Base-by-base conservation (phyloP, 2,888 invertebrate species). In the Bruchidius siliquastri region DNA sequence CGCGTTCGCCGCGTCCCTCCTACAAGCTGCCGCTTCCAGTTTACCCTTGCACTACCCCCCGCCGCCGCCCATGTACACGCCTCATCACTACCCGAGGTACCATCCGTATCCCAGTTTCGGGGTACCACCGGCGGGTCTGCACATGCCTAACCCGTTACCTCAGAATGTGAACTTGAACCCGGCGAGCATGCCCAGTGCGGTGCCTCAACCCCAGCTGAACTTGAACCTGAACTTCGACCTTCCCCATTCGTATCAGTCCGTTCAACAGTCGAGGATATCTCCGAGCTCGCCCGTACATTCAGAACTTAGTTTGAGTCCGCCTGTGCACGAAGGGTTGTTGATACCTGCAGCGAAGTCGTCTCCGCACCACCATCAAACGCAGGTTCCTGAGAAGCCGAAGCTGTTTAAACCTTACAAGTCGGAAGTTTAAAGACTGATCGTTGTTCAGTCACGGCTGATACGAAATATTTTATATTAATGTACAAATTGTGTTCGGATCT, bases 1-100 rank as follows among this genome's bases (percentile, higher is more conserved):
- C 0, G 93, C 96, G 0, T 92, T 98, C 81, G 97, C 97, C 4
- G 97, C 97, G 0, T 94, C 97, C 66, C 90, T 98, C 10, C 90
- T 97, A 0, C 97, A 97, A 83, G 97, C 97, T 0, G 95, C 96
- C 0, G 94, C 94, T 8, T 93, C 91, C 84, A 84, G 88, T 73
- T 87, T 90, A 86, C 82, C 92, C 88, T 81, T 82, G 83, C 87
- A 88, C 83, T 88, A 86, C 81, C 81, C 85, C 77, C 84, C 89
- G 86, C 90, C 90, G 0, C 90, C 91, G 18, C 87, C 91, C 0
- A 88, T 87, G 83, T 90, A 91, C 74, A 87, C 89, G 69, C 84
- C 85, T 20, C 91, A 89, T 22, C 91, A 89, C 22, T 93, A 90
- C 82, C 79, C 79, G 2, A 72, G 82, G 21, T 83, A 83, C 71